Evolutionary conservation across 1,140 invertebrate genomes (phyloP), one percentile per base, ranked within the genome.

Genomic region (Ceratitis capitata): DNA sequence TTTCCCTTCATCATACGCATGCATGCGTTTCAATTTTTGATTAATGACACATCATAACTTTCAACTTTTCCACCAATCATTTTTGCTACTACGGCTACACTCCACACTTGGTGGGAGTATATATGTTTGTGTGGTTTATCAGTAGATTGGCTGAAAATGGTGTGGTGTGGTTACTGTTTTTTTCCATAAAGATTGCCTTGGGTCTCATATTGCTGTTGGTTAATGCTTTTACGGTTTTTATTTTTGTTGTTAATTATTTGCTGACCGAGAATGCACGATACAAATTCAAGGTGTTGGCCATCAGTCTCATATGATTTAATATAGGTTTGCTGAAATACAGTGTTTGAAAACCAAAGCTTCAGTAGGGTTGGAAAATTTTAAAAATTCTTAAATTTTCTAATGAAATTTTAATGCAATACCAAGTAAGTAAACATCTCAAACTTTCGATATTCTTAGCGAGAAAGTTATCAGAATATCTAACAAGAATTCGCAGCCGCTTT

Each of bases 41-140:
- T 83, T 83, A 83, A 83, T 83, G 82, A 83, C 42, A 83, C 82
- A 83, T 83, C 82, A 83, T 83, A 83, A 83, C 82, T 83, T 83
- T 83, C 82, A 83, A 83, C 82, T 83, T 83, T 83, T 83, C 45
- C 61, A 29, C 61, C 47, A 53, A 39, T 85, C 42, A 85, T 47
- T 74, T 51, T 39, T 85, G 39, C 47, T 53, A 29, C 84, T 47
- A 58, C 26, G n/a, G n/a, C n/a, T n/a, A 14, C 12, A 10, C 58
- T 58, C 26, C 12, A 16, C 61, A 53, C 51, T 53, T n/a, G n/a
- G n/a, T n/a, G 51, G n/a, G 14, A 19, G 51, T 19, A 10, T 53
- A 53, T 19, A 6, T 78, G 32, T 26, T 19, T 78, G 32, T 12
- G 9, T 53, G 82, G 29, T 6, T 16, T 29, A 53, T 83, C n/a